A percentile compares a stretch with the other conserved stretches of the same genome.
These are phyloP conservation scores for Chaetops frenatus DNA, from an alignment of 2,113 vertebrate species.

Conservation along the genomic window DNA sequence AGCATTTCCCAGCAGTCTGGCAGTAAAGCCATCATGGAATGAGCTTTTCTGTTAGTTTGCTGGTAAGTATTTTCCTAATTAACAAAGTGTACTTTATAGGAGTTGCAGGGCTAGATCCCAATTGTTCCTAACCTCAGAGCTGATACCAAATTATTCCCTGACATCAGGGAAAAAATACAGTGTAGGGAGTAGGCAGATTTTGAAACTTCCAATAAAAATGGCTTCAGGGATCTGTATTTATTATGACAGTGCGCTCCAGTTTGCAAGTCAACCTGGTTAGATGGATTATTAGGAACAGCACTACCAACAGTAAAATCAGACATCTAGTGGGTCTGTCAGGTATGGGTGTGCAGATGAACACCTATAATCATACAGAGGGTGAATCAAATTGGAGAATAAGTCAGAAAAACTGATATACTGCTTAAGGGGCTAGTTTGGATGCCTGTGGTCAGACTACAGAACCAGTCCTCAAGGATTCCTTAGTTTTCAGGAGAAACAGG, in stretches of 20 bases:
- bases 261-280: background rate
- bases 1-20: background rate
- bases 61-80: background rate
- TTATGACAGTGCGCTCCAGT: background rate
- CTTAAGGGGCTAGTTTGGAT: background rate
- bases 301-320: background rate
- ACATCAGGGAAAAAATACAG: background rate
- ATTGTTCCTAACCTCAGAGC: background rate
- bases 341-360: rapidly evolving
- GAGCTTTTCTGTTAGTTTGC: background rate
- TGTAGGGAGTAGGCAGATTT: background rate
- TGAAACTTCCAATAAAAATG: background rate
- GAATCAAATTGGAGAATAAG: background rate
- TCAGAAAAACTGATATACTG: background rate
- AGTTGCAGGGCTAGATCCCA: background rate
- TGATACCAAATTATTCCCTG: background rate
- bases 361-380: background rate
- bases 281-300: background rate
- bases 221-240: background rate
- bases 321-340: background rate
- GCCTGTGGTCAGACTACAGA: background rate
- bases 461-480: background rate
- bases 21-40: background rate
- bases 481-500: background rate
- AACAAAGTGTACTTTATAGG: background rate